Conservation (phyloP, 2,113 vertebrate species). For the Turnix velox region DNA sequence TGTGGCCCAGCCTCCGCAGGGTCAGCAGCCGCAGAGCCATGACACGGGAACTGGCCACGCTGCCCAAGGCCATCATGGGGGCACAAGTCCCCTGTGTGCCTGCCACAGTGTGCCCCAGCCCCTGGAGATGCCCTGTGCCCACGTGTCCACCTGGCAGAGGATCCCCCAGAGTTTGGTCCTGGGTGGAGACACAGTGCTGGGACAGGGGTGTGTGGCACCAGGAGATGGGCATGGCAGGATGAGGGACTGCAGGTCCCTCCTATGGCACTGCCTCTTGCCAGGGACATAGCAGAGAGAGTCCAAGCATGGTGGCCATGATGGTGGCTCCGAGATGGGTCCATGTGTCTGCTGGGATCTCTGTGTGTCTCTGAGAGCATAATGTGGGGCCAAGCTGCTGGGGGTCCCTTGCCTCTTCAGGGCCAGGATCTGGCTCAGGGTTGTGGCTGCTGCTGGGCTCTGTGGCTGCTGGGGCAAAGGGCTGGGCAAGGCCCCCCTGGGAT, state of each 20-base stretch:
- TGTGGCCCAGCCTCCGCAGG: neutral
- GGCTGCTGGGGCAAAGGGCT: conserved; percentile 31
- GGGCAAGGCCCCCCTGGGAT: neutral
- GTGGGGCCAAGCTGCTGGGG: neutral
- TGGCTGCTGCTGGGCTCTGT: accelerated
- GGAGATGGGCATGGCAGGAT: neutral
- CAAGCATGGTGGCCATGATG: no score
- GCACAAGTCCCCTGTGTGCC: neutral
- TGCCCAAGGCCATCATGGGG: neutral
- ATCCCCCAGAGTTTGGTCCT: neutral
- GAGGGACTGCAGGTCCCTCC: neutral
- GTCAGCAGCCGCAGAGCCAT: neutral
- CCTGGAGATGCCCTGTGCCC: neutral
- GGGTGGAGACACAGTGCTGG: neutral
- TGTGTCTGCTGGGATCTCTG: neutral
- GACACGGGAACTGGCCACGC: accelerated
- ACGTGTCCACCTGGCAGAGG: accelerated
- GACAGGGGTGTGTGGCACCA: neutral
- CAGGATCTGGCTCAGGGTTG: accelerated
- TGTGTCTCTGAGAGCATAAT: accelerated
- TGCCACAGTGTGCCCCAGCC: accelerated
- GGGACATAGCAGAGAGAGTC: neutral
- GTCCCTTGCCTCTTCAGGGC: no score
- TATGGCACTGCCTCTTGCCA: accelerated
- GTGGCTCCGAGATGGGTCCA: no score